Percentiles rank a stretch among this genome's conserved stretches.
phyloP scores from a whole-genome alignment of 2,888 invertebrate genomes.

The Coelinius sp. region DNA sequence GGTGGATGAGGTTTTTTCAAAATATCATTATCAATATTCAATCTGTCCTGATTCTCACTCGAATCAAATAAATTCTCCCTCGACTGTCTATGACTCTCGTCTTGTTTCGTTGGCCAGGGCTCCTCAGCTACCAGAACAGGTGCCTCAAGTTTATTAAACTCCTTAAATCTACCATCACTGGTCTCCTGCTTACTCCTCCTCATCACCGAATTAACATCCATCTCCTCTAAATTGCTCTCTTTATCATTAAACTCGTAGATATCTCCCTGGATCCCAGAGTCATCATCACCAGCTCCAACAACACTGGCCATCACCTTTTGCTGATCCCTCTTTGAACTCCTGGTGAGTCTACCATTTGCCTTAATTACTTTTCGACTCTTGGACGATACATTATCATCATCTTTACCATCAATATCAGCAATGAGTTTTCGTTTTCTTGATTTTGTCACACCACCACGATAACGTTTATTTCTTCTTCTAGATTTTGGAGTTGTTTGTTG shows the following conservation, averaged over 20 bases:
- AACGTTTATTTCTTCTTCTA: conserved; percentile 58
- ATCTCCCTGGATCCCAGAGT: conserved; percentile 71
- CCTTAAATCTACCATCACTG: conserved; percentile 54
- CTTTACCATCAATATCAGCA: conserved; percentile 18
- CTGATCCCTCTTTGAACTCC: conserved; percentile 60
- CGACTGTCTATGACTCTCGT: conserved; percentile 39
- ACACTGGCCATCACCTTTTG: conserved; percentile 43
- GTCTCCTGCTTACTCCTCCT: conserved; percentile 62
- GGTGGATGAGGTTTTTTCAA: conserved; percentile 47
- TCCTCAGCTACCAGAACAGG: conserved; percentile 59
- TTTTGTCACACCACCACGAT: conserved; percentile 43
- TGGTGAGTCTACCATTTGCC: conserved; percentile 61
- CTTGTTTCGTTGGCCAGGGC: conserved; percentile 55
- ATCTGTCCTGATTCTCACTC: conserved; percentile 54
- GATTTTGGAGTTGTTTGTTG: conserved; percentile 47
- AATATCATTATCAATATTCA: conserved; percentile 48
- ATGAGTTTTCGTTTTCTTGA: conserved; percentile 40
- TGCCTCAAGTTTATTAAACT: conserved; percentile 57
- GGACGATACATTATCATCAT: conserved; percentile 7
- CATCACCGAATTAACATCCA: conserved; percentile 59
- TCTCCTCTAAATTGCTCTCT: conserved; percentile 66
- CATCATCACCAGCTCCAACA: conserved; percentile 66
- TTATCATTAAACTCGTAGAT: conserved; percentile 74
- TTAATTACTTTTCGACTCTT: conserved; percentile 45
- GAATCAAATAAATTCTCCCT: conserved; percentile 51